phyloP scores from a whole-genome alignment of 2,797 vertebrate genomes.

The Trematomus bernacchii region DNA sequence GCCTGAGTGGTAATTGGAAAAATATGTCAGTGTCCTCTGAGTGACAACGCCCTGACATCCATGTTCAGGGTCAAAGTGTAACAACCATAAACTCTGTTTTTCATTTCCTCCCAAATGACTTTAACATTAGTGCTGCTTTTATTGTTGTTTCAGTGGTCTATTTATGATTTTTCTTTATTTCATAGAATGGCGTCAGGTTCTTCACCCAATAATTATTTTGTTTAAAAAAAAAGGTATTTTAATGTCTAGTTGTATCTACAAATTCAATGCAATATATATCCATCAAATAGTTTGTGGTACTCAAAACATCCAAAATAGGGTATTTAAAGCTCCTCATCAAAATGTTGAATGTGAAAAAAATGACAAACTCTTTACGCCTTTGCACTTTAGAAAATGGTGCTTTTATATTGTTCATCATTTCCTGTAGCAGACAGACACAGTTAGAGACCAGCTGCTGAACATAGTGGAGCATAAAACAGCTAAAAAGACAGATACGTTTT shows the following conservation, averaged over 20 bases:
- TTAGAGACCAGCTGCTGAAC: not conserved
- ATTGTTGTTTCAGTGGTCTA: not conserved
- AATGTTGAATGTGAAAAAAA: not conserved
- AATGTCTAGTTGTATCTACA: not conserved
- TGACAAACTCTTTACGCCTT: too few relatives aligned
- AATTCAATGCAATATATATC: not conserved
- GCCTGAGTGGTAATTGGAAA: not conserved
- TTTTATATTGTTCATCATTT: too few relatives aligned
- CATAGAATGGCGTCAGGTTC: not conserved
- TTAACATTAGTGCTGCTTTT: not conserved
- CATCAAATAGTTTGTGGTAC: not conserved
- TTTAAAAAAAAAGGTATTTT: not conserved
- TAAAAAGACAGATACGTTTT: too few relatives aligned
- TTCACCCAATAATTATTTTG: not conserved
- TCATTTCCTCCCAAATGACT: constrained; percentile 10
- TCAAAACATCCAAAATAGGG: not conserved
- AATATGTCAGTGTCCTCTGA: not conserved
- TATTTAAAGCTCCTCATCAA: not conserved
- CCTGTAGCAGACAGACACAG: not conserved
- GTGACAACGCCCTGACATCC: not conserved
- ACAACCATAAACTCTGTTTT: not conserved
- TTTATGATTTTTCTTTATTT: not conserved
- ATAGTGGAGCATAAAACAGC: not conserved
- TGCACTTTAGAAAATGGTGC: too few relatives aligned
- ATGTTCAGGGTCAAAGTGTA: constrained; percentile 28